These are phyloP conservation scores for Latrodectus hesperus DNA, from an alignment of 2,888 invertebrate species.

Conservation along the genomic window DNA sequence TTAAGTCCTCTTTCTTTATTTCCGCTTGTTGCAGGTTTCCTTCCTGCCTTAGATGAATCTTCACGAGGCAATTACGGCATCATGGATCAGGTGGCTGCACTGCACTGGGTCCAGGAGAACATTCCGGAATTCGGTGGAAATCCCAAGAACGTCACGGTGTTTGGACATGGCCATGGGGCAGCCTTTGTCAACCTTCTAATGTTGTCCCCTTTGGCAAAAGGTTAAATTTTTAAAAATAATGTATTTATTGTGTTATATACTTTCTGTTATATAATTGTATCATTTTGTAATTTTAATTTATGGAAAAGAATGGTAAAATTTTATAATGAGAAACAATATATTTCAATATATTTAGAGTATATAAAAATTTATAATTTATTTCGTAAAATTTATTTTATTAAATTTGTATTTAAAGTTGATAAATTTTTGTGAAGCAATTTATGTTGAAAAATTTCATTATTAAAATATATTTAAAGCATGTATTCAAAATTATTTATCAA, in stretches of 20 bases:
- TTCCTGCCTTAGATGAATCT: slow-evolving; percentile 71
- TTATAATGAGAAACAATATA: no score
- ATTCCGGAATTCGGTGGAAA: slow-evolving; percentile 93
- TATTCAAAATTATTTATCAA: no score
- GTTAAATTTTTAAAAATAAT: slow-evolving; percentile 77
- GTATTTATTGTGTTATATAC: not conserved
- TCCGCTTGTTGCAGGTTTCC: slow-evolving; percentile 68
- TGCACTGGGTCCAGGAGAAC: slow-evolving; percentile 98
- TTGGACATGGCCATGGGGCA: slow-evolving; percentile 81
- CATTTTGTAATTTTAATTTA: no score
- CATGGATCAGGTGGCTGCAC: slow-evolving; percentile 97
- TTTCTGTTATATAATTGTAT: no score
- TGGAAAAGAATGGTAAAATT: no score
- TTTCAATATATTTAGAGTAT: no score
- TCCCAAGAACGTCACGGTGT: slow-evolving; percentile 76
- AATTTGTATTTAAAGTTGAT: no score
- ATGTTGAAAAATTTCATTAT: no score
- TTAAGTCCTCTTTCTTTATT: slow-evolving; percentile 1
- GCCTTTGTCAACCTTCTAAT: slow-evolving; percentile 97
- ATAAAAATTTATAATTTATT: no score
- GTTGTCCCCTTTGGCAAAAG: slow-evolving; percentile 95
- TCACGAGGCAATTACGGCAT: slow-evolving; percentile 87
- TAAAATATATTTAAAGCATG: no score
- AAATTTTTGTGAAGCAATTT: no score
- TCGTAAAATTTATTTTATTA: no score